phyloP scores from a whole-genome alignment of 2,797 vertebrate genomes.

The Pangasius djambal region DNA sequence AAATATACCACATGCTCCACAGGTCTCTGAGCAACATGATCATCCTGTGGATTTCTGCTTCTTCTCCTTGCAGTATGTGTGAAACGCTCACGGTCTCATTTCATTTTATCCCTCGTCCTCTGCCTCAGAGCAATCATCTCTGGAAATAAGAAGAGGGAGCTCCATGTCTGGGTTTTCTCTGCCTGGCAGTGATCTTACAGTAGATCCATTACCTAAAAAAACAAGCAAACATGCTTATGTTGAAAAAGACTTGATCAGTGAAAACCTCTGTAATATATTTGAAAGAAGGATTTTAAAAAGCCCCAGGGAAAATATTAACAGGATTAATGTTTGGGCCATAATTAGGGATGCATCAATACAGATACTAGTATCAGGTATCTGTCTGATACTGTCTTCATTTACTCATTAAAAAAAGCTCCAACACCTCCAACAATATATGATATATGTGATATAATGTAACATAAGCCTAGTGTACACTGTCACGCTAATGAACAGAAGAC shows the following conservation, averaged over 20 bases:
- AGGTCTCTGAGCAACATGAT: slow-evolving; percentile 24
- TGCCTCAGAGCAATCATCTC: slow-evolving; percentile 64
- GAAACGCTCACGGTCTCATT: not conserved
- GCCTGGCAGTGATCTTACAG: slow-evolving; percentile 68
- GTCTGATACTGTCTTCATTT: not conserved
- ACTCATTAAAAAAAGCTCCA: not conserved
- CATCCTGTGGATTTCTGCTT: slow-evolving; percentile 6
- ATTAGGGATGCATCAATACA: not conserved
- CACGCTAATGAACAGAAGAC: not conserved
- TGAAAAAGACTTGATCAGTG: not conserved
- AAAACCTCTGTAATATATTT: not conserved
- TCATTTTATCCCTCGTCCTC: slow-evolving; percentile 70
- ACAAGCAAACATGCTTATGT: not conserved
- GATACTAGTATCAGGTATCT: not conserved
- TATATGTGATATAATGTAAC: not conserved
- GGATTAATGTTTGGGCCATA: not conserved
- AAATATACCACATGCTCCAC: not conserved
- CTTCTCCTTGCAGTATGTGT: not conserved
- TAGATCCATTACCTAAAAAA: slow-evolving; percentile 39
- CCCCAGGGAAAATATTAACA: not conserved
- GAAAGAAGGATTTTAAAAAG: not conserved
- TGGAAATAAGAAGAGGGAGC: slow-evolving; percentile 77
- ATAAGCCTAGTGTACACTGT: not conserved
- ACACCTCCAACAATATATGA: too few relatives aligned
- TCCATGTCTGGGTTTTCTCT: slow-evolving; percentile 77